Percentiles rank a stretch among this genome's conserved stretches.
Evolutionary conservation across 2,797 vertebrate genomes (phyloP).

Genomic region (Cirrhinus mrigala): DNA sequence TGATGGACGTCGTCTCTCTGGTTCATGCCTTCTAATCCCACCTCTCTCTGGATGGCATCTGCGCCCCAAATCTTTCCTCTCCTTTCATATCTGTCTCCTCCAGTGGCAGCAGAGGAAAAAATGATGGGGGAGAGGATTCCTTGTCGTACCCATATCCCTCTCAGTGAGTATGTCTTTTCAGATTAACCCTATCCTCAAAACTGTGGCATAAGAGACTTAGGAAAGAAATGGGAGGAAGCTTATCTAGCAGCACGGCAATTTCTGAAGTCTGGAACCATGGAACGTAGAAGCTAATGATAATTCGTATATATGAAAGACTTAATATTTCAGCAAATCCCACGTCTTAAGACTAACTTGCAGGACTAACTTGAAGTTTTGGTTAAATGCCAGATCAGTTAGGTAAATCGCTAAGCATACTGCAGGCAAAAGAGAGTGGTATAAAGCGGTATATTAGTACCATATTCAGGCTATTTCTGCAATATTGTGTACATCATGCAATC

Average conservation of each 20-base stretch:
- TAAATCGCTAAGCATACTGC: neutral
- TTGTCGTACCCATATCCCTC: conserved; percentile 29
- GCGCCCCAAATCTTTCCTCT: conserved; percentile 58
- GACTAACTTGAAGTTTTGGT: conserved; percentile 26
- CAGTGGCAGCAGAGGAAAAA: conserved; percentile 18
- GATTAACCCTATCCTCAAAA: conserved; percentile 75
- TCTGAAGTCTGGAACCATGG: conserved; percentile 53
- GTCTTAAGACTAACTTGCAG: neutral
- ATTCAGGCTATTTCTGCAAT: neutral
- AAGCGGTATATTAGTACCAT: too few species aligned
- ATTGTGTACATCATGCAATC: neutral
- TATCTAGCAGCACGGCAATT: conserved; percentile 69
- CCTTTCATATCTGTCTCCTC: conserved; percentile 58
- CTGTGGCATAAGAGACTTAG: conserved; percentile 66
- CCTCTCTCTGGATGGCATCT: conserved; percentile 50
- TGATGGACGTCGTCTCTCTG: conserved; percentile 43
- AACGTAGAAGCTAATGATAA: conserved; percentile 27
- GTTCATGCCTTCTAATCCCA: conserved; percentile 56
- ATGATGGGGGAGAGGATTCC: conserved; percentile 22
- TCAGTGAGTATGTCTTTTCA: conserved; percentile 63
- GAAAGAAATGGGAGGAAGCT: conserved; percentile 64
- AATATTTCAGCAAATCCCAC: conserved; percentile 36
- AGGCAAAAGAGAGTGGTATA: neutral
- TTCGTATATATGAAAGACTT: neutral
- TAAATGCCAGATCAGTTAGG: conserved; percentile 9